Evolutionary conservation across 30 jellyfish, hydroid and myxozoan species (phyloP).

Genomic region (Catostylus mosaicus): DNA sequence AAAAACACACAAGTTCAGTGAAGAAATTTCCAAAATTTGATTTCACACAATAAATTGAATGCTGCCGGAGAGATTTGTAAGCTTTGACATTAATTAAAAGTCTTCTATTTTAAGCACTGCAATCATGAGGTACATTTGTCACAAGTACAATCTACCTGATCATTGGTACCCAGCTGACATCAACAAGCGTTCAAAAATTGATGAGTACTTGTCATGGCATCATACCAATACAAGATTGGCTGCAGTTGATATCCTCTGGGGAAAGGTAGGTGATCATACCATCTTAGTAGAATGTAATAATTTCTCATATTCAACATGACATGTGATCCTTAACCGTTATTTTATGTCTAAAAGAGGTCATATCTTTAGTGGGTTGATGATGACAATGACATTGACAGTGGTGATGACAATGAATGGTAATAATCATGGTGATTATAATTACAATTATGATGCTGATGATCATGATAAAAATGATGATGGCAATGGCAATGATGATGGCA

Average conservation of each 20-base stretch:
- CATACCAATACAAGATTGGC: slow-evolving; percentile 74
- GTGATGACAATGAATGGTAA: too few species aligned
- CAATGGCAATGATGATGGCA: slow-evolving; percentile 20
- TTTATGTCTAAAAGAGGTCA: background rate
- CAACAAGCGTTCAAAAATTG: slow-evolving; percentile 72
- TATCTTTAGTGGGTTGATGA: background rate
- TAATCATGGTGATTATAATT: too few species aligned
- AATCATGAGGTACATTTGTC: slow-evolving; percentile 77
- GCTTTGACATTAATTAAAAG: too few species aligned
- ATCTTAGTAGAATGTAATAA: too few species aligned
- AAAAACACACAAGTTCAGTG: too few species aligned
- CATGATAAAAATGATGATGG: slow-evolving; percentile 66
- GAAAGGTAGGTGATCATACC: slow-evolving; percentile 36
- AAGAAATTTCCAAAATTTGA: too few species aligned
- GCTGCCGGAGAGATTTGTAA: too few species aligned
- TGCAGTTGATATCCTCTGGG: slow-evolving; percentile 61
- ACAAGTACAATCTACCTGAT: slow-evolving; percentile 56
- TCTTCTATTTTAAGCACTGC: too few species aligned
- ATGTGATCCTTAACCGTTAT: background rate
- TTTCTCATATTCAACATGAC: background rate
- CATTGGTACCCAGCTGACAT: slow-evolving; percentile 94
- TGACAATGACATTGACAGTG: background rate
- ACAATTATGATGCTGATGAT: too few species aligned
- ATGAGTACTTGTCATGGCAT: slow-evolving; percentile 96
- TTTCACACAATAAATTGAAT: too few species aligned